A percentile compares a stretch with the other conserved stretches of the same genome.
Evolutionary conservation across 1,140 invertebrate genomes (phyloP).

Genomic region (Lerema accius): DNA sequence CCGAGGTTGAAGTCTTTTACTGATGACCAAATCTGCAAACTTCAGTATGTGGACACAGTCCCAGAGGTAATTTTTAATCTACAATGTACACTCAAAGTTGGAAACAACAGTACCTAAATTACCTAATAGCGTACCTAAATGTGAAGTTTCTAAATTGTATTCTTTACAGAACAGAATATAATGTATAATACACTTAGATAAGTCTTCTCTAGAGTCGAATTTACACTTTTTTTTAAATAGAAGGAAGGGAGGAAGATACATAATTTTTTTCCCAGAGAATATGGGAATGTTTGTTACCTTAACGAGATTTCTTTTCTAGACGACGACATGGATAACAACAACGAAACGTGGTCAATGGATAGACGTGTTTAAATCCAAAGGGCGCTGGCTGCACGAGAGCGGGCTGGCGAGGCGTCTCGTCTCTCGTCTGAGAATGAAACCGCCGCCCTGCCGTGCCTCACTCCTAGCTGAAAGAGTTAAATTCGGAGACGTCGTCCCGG

Average conservation of each 20-base stretch:
- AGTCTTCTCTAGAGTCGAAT: too few relatives aligned
- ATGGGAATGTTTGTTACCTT: too few relatives aligned
- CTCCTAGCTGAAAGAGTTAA: slow-evolving; percentile 69
- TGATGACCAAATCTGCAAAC: slow-evolving; percentile 63
- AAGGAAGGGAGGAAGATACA: too few relatives aligned
- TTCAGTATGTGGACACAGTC: slow-evolving; percentile 65
- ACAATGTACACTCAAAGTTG: too few relatives aligned
- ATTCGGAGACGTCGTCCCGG: slow-evolving; percentile 53
- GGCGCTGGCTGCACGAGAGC: slow-evolving; percentile 58
- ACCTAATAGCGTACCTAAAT: too few relatives aligned
- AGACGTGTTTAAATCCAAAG: slow-evolving; percentile 43
- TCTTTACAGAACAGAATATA: too few relatives aligned
- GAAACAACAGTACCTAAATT: too few relatives aligned
- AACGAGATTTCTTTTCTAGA: slow-evolving; percentile 38
- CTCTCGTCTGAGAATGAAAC: slow-evolving; percentile 43
- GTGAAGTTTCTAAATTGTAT: too few relatives aligned
- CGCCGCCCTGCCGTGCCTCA: slow-evolving; percentile 59
- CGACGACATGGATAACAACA: slow-evolving; percentile 53
- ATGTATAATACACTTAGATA: too few relatives aligned
- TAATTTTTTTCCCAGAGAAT: too few relatives aligned
- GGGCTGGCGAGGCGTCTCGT: slow-evolving; percentile 54
- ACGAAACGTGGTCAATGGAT: slow-evolving; percentile 58
- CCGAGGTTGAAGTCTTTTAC: slow-evolving; percentile 57
- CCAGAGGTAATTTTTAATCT: too few relatives aligned
- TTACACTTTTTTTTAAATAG: too few relatives aligned